These are phyloP conservation scores for Noctua janthina DNA, from an alignment of 2,888 invertebrate genomes.

Conservation along the genomic window DNA sequence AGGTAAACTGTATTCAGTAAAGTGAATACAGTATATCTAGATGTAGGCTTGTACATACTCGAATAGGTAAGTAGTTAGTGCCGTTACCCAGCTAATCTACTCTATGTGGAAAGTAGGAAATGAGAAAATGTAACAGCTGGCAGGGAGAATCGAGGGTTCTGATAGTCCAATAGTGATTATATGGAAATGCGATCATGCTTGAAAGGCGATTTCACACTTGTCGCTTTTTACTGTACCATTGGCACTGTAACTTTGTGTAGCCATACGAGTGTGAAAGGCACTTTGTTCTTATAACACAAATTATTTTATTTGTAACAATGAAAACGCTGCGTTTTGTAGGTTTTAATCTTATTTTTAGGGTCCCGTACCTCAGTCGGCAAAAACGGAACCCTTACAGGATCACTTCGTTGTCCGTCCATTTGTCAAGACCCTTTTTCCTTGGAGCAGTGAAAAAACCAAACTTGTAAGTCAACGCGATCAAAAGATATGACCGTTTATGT, in stretches of 20 bases:
- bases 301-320: constrained; percentile 25
- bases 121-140: constrained; percentile 75
- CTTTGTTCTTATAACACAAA: constrained; percentile 40
- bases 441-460: too few relatives aligned
- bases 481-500: too few relatives aligned
- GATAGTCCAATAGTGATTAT: constrained; percentile 77
- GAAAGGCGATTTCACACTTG: constrained; percentile 75
- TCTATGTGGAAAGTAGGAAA: constrained; percentile 71
- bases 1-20: too few relatives aligned
- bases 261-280: constrained; percentile 54
- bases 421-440: too few relatives aligned
- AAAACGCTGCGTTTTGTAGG: background rate
- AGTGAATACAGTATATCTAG: constrained; percentile 9
- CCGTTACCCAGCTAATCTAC: constrained; percentile 57
- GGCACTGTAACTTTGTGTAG: constrained; percentile 58
- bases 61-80: constrained; percentile 43
- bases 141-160: constrained; percentile 70
- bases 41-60: constrained; percentile 6
- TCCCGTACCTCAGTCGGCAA: too few relatives aligned
- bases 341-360: background rate
- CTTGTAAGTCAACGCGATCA: too few relatives aligned
- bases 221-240: constrained; percentile 71
- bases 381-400: too few relatives aligned
- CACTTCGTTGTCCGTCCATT: too few relatives aligned
- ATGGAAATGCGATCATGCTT: constrained; percentile 78